Percentiles rank a stretch among this genome's conserved stretches.
Conservation (phyloP, 1,140 invertebrate genomes). For the Drosophila varians region DNA sequence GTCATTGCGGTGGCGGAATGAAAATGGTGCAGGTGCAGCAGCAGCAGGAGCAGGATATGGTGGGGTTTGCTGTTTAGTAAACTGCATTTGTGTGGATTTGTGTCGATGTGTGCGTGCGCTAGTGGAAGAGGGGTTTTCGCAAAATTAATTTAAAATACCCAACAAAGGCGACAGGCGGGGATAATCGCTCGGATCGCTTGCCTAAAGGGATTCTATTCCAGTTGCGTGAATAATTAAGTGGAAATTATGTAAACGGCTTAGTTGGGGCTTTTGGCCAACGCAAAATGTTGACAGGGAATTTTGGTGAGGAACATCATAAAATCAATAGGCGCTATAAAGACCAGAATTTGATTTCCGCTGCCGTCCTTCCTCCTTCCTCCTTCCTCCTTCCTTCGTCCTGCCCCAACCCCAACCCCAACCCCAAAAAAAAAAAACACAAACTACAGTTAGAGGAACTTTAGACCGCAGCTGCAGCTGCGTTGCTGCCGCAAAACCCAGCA, state of each 20-base stretch:
- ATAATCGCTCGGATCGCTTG: conserved; percentile 44
- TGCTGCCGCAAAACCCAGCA: conserved; percentile 40
- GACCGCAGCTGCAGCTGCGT: conserved; percentile 35
- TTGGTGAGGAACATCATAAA: conserved; percentile 23
- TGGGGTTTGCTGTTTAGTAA: conserved; percentile 66
- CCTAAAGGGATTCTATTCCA: conserved; percentile 33
- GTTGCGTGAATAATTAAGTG: conserved; percentile 46
- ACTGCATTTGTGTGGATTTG: conserved; percentile 27
- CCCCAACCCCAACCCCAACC: no score
- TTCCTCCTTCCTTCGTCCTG: not conserved
- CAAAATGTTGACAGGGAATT: conserved; percentile 28
- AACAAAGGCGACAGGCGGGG: not conserved
- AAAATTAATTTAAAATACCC: conserved; percentile 46
- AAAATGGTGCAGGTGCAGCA: not conserved
- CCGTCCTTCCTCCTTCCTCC: no score
- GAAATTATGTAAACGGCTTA: conserved; percentile 47
- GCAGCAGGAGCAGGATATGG: no score
- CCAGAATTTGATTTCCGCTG: conserved; percentile 19
- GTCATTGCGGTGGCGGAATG: conserved; percentile 39
- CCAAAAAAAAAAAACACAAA: conserved; percentile 19
- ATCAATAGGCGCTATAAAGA: conserved; percentile 34
- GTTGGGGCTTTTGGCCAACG: conserved; percentile 28
- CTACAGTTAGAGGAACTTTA: conserved; percentile 14
- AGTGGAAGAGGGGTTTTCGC: conserved; percentile 6
- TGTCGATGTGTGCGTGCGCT: not conserved